Percentiles rank a stretch among this genome's conserved stretches.
Evolutionary conservation across 1,140 invertebrate genomes (phyloP).

Genomic region (Trachelipus rathkii): DNA sequence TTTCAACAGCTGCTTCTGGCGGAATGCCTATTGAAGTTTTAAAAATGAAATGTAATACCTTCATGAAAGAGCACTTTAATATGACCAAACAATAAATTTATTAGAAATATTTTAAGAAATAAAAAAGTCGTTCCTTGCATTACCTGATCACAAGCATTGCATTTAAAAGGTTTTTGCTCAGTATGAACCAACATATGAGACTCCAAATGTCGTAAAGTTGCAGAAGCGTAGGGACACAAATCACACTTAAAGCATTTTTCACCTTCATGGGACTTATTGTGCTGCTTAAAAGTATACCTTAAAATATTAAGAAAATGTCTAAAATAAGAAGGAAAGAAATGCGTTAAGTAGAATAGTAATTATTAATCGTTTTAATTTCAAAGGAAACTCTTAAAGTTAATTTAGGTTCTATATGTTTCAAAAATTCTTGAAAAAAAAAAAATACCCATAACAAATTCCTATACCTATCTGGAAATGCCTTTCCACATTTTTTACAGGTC

Average conservation of each 20-base stretch:
- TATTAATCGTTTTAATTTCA: too few relatives aligned
- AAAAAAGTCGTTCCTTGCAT: not conserved
- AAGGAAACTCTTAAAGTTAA: too few relatives aligned
- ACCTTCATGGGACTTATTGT: slow-evolving; percentile 86
- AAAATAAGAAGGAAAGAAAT: too few relatives aligned
- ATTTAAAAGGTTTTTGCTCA: slow-evolving; percentile 78
- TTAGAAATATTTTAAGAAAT: too few relatives aligned
- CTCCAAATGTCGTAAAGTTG: slow-evolving; percentile 86
- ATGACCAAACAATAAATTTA: too few relatives aligned
- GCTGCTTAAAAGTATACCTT: slow-evolving; percentile 55
- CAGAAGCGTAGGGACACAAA: slow-evolving; percentile 88
- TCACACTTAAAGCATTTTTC: slow-evolving; percentile 97
- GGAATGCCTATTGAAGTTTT: slow-evolving; percentile 55
- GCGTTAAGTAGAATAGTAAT: too few relatives aligned
- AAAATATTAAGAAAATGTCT: not conserved
- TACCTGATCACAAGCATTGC: not conserved
- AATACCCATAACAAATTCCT: slow-evolving; percentile 27
- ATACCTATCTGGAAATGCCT: slow-evolving; percentile 81
- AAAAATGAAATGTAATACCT: not conserved
- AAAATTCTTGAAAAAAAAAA: too few relatives aligned
- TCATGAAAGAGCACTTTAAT: too few relatives aligned
- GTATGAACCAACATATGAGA: slow-evolving; percentile 94
- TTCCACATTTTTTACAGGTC: slow-evolving; percentile 87
- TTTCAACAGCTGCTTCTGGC: slow-evolving; percentile 86
- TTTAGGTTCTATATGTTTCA: too few relatives aligned